phyloP scores from a whole-genome alignment of 2,888 invertebrate genomes.

The Agrotis segetum region DNA sequence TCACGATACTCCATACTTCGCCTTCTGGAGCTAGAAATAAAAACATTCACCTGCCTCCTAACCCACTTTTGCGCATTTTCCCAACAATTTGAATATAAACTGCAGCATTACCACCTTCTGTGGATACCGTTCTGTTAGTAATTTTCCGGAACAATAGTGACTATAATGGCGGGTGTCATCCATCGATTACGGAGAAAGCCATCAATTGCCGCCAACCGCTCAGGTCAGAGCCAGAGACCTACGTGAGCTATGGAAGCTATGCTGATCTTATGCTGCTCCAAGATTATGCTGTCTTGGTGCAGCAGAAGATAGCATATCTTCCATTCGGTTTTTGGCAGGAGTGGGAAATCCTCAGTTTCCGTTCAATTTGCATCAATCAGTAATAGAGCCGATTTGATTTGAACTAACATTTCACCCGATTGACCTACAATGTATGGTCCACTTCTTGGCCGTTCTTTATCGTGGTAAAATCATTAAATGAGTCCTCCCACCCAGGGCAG shows the following conservation, averaged over 20 bases:
- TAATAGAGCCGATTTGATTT: background rate
- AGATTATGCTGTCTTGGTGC: background rate
- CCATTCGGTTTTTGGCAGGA: too few species aligned
- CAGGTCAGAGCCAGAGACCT: background rate
- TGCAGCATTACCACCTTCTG: slow-evolving; percentile 29
- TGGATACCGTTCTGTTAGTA: slow-evolving; percentile 44
- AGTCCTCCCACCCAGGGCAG: too few species aligned
- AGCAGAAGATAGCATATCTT: too few species aligned
- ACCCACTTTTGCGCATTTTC: slow-evolving; percentile 21
- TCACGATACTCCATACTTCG: background rate
- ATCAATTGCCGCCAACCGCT: slow-evolving; percentile 26
- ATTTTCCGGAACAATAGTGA: slow-evolving; percentile 58
- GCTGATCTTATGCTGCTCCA: background rate
- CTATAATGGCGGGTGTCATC: slow-evolving; percentile 50
- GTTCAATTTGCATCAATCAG: background rate
- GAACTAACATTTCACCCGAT: too few species aligned
- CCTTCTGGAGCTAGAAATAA: background rate
- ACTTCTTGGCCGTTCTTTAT: too few species aligned
- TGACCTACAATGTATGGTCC: too few species aligned
- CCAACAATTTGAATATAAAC: slow-evolving; percentile 44
- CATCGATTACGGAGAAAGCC: slow-evolving; percentile 37
- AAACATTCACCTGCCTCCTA: background rate
- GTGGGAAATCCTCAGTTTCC: too few species aligned
- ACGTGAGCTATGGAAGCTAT: background rate
- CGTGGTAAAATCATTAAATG: too few species aligned